Base-by-base conservation (phyloP, 2,113 vertebrate genomes). In the Indicator indicator region DNA sequence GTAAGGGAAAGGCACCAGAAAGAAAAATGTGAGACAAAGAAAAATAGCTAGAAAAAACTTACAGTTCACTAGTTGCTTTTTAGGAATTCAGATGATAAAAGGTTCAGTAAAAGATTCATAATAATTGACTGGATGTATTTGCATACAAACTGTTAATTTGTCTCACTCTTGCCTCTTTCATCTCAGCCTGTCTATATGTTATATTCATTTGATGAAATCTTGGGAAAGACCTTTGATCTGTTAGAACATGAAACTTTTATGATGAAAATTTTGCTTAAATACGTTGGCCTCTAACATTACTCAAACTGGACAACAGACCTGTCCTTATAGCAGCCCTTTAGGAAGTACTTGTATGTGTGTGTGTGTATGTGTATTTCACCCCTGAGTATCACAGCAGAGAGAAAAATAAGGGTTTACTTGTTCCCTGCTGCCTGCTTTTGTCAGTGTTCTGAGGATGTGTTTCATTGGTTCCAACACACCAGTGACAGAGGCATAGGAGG, bases 371-470 rank as follows among this genome's bases (percentile, higher is more conserved):
- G 33, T 68, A 59, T 48, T 67, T 88, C 27, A 59, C 5, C 30
- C 18, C 32, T 48, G 20, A 67, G 12, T 15, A 76, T 63, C 21
- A 77, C 24, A 87, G 26, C 27, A 88, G 69, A 76, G 16, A 16
- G 9, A 26, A 67, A 77, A 50, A 8, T 19, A n/a, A 63, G 33
- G 12, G 16, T 65, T 93, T 83, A 8, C 18, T 73, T 80, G 11
- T 52, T 83, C 27, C 6, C 54, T 4, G 1, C 3, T 3, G 3
- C 15, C 12, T 44, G 33, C 5, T 42, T 68, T 27, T 0, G 0
- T 27, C 18, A 56, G 16, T 8, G 63, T 91, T 86, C 78, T 72
- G 40, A 77, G 24, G 16, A 46, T 42, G 32, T 1, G 0, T 12
- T 83, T 88, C 24, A 24, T 9, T 40, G 20, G 50, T 62, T 91